Evolutionary conservation across 2,113 vertebrate species (phyloP).

Genomic region (Gymnogyps californianus): DNA sequence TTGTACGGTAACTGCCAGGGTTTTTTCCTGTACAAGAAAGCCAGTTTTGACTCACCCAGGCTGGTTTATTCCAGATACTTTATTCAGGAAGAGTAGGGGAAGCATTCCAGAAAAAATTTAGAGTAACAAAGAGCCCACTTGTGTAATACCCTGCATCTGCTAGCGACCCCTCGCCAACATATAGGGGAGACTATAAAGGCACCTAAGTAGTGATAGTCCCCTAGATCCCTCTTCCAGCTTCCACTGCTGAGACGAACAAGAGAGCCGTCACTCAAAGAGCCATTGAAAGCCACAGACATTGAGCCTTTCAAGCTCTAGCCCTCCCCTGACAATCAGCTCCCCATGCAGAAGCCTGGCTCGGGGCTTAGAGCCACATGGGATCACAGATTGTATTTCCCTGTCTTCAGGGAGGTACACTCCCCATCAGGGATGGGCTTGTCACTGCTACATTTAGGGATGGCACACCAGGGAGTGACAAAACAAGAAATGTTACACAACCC

Average conservation of each 20-base stretch:
- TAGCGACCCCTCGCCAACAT: accelerated
- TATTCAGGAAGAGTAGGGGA: not conserved
- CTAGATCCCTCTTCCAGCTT: not conserved
- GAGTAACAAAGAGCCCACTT: not conserved
- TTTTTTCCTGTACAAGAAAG: not conserved
- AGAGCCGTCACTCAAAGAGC: not conserved
- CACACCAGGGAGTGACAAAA: not conserved
- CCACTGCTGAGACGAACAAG: not conserved
- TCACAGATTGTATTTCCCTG: not conserved
- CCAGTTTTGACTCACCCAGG: not conserved
- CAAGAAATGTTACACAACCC: not conserved
- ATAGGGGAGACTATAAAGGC: not conserved
- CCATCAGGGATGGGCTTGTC: not conserved
- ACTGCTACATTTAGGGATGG: not conserved
- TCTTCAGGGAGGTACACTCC: not conserved
- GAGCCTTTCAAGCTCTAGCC: not conserved
- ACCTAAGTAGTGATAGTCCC: not conserved
- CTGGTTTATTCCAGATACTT: not conserved
- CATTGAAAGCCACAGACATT: not conserved
- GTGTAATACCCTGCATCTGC: not conserved
- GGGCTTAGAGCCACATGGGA: not conserved
- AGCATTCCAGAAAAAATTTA: not conserved
- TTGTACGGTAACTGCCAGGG: not conserved
- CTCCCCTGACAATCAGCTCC: not conserved
- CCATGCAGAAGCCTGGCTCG: not conserved